phyloP scores from a whole-genome alignment of 1,140 invertebrate species.

The Dendrolimus punctatus region DNA sequence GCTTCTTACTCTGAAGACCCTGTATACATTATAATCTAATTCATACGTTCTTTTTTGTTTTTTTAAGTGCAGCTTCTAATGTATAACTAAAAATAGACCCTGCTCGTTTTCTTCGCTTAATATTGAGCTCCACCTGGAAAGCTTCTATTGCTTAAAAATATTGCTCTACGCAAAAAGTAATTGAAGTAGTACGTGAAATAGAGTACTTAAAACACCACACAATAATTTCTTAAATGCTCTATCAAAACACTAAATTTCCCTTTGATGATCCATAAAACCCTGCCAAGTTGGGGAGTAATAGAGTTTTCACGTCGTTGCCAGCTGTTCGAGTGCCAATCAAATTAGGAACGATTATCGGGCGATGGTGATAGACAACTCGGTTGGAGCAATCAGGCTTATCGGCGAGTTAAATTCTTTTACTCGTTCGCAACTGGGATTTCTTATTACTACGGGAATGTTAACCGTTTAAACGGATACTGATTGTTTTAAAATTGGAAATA shows the following conservation, averaged over 20 bases:
- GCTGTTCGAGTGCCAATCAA: slow-evolving; percentile 51
- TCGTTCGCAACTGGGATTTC: slow-evolving; percentile 21
- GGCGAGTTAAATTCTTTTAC: slow-evolving; percentile 42
- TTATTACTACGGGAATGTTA: not conserved
- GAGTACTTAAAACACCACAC: too few relatives aligned
- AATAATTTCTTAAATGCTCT: slow-evolving; percentile 3
- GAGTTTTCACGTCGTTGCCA: slow-evolving; percentile 44
- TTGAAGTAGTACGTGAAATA: too few relatives aligned
- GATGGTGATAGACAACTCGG: slow-evolving; percentile 23
- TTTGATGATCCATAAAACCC: slow-evolving; percentile 29
- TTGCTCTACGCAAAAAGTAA: too few relatives aligned
- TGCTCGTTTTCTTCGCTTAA: too few relatives aligned
- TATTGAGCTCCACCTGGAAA: too few relatives aligned
- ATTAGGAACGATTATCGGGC: slow-evolving; percentile 50
- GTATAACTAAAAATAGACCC: too few relatives aligned
- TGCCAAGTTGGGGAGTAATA: slow-evolving; percentile 31
- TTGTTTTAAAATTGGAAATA: not conserved
- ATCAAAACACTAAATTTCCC: slow-evolving; percentile 27
- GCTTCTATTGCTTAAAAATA: too few relatives aligned
- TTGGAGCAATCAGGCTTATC: slow-evolving; percentile 30
- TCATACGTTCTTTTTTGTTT: too few relatives aligned
- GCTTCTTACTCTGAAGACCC: too few relatives aligned
- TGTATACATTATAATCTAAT: too few relatives aligned
- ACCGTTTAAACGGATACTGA: not conserved
- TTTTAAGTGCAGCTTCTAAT: too few relatives aligned